Conservation (phyloP, 1,140 invertebrate genomes). For the Arion vulgaris region DNA sequence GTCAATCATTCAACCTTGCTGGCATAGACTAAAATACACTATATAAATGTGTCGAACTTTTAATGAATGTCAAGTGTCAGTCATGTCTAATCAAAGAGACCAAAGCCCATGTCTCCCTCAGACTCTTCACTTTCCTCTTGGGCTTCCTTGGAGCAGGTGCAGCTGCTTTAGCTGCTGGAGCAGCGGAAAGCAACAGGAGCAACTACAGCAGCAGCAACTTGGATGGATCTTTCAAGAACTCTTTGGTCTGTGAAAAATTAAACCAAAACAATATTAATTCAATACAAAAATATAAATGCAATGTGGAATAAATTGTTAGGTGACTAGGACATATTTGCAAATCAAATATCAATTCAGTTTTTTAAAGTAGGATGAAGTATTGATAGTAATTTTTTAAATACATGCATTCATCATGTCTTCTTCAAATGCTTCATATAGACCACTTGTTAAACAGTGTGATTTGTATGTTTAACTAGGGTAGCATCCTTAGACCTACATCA, state of each 20-base stretch:
- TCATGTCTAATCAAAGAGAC: constrained; percentile 74
- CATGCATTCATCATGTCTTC: not conserved
- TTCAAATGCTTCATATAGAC: not conserved
- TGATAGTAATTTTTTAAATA: not conserved
- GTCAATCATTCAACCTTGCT: too few relatives aligned
- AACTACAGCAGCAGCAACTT: constrained; percentile 82
- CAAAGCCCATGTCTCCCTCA: constrained; percentile 90
- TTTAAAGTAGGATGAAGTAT: not conserved
- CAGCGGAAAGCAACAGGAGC: constrained; percentile 74
- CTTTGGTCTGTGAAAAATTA: constrained; percentile 70
- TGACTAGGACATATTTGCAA: not conserved
- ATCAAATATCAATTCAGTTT: too few relatives aligned
- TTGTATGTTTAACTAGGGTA: too few relatives aligned
- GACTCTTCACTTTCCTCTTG: constrained; percentile 81
- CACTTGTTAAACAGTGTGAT: too few relatives aligned
- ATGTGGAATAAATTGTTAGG: too few relatives aligned
- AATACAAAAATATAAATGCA: too few relatives aligned
- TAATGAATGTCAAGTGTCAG: too few relatives aligned
- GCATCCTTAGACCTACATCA: too few relatives aligned
- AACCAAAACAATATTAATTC: too few relatives aligned
- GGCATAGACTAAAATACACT: too few relatives aligned
- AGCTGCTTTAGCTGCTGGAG: constrained; percentile 76
- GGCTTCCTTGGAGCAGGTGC: constrained; percentile 76
- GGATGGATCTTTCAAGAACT: constrained; percentile 85
- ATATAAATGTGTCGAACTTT: too few relatives aligned